phyloP scores from a whole-genome alignment of 2,113 vertebrate genomes.

The Puffinus mauretanicus region DNA sequence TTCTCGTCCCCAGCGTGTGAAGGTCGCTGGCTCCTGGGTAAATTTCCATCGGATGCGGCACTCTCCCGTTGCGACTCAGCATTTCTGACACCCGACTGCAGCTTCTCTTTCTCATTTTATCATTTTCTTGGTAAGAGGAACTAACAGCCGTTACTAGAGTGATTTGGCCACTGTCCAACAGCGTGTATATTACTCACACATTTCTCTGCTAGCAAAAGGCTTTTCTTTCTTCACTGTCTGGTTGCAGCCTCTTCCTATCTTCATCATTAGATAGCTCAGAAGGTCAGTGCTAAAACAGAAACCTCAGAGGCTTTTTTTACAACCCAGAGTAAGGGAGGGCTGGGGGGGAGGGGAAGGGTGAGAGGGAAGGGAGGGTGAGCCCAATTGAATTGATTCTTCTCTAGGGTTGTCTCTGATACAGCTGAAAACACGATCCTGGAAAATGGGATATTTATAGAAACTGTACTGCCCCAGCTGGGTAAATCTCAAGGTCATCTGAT shows the following conservation, averaged over 20 bases:
- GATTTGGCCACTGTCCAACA: slow-evolving; percentile 51
- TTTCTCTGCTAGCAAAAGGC: slow-evolving; percentile 40
- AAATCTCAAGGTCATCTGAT: slow-evolving; percentile 41
- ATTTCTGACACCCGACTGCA: slow-evolving; percentile 41
- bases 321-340: neutral
- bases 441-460: slow-evolving; percentile 47
- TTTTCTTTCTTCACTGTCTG: slow-evolving; percentile 13
- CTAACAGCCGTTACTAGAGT: slow-evolving; percentile 57
- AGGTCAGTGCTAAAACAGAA: slow-evolving; percentile 51
- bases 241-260: slow-evolving; percentile 50
- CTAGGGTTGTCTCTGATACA: neutral
- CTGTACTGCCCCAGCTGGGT: neutral
- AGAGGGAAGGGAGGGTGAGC: neutral
- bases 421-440: neutral
- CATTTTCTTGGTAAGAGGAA: slow-evolving; percentile 11
- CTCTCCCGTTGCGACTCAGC: slow-evolving; percentile 29
- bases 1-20: neutral
- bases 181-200: slow-evolving; percentile 48
- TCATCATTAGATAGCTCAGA: slow-evolving; percentile 32
- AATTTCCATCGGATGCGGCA: slow-evolving; percentile 64
- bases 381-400: neutral
- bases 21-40: slow-evolving; percentile 36
- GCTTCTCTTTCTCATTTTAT: slow-evolving; percentile 36
- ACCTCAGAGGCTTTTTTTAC: neutral
- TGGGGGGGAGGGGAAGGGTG: neutral